Conservation (phyloP, 1,140 invertebrate species). For the Leptopilina clavipes region DNA sequence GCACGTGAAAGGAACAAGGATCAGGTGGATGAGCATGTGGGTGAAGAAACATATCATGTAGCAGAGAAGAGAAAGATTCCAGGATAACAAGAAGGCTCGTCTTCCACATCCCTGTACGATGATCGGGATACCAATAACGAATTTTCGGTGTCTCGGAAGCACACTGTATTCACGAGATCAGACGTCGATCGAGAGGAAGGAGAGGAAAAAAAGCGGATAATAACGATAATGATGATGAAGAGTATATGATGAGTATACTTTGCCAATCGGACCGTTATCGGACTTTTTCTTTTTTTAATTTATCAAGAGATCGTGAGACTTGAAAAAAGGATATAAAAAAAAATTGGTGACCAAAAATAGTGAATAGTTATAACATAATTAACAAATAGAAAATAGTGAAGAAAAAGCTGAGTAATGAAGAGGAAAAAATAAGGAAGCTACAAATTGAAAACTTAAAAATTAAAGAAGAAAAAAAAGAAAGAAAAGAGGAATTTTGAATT, state of each 20-base stretch:
- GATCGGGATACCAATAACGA: neutral
- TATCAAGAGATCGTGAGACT: neutral
- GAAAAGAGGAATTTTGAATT: no score
- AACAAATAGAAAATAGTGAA: no score
- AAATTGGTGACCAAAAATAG: neutral
- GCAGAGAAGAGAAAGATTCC: constrained; percentile 21
- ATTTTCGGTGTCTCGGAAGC: constrained; percentile 25
- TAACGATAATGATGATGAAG: constrained; percentile 29
- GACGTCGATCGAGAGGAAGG: neutral
- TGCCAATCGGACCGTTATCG: constrained; percentile 25
- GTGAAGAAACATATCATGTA: constrained; percentile 24
- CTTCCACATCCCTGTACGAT: neutral
- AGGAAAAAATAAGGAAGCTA: no score
- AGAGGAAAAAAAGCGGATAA: constrained; percentile 8
- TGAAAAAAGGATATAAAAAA: neutral
- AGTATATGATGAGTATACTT: constrained; percentile 17
- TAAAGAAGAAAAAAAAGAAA: no score
- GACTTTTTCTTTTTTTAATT: neutral
- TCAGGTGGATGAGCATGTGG: constrained; percentile 33
- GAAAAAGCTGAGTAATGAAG: no score
- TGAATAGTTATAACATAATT: no score
- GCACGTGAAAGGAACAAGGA: constrained; percentile 30
- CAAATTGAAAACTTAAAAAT: no score
- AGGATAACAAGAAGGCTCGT: constrained; percentile 15
- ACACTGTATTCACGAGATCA: neutral